phyloP scores from a whole-genome alignment of 2,888 invertebrate genomes.

The Keiferia lycopersicella region DNA sequence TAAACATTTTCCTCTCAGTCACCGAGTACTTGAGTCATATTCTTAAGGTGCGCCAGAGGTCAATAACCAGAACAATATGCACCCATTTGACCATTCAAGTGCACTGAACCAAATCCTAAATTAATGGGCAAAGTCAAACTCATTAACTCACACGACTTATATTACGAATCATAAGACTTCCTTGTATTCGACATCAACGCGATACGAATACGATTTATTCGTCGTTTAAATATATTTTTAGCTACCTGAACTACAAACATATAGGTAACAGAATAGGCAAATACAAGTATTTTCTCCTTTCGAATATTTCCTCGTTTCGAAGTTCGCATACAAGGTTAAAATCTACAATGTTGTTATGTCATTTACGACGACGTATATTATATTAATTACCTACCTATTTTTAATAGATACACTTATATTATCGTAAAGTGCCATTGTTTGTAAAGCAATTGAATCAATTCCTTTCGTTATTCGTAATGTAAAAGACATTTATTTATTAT shows the following conservation, averaged over 20 bases:
- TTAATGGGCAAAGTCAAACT: conserved; percentile 16
- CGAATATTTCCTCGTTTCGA: background rate
- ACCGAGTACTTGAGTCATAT: conserved; percentile 34
- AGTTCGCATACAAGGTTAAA: conserved; percentile 7
- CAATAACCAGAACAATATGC: conserved; percentile 22
- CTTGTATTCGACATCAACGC: conserved; percentile 24
- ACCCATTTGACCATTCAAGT: conserved; percentile 24
- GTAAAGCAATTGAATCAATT: background rate
- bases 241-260: background rate
- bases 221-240: background rate
- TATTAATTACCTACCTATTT: background rate
- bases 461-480: background rate
- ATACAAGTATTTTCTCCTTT: conserved; percentile 24
- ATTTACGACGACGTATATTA: background rate
- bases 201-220: background rate
- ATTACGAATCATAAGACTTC: conserved; percentile 28
- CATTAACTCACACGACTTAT: conserved; percentile 20
- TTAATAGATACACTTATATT: background rate
- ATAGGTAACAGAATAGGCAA: conserved; percentile 12
- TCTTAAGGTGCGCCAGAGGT: conserved; percentile 26
- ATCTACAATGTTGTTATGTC: background rate
- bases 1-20: background rate
- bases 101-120: conserved; percentile 24
- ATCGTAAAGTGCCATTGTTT: conserved; percentile 4
- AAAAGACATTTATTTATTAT: background rate